Conservation (phyloP, 2,113 vertebrate species). For the Actenoides lindsayi region DNA sequence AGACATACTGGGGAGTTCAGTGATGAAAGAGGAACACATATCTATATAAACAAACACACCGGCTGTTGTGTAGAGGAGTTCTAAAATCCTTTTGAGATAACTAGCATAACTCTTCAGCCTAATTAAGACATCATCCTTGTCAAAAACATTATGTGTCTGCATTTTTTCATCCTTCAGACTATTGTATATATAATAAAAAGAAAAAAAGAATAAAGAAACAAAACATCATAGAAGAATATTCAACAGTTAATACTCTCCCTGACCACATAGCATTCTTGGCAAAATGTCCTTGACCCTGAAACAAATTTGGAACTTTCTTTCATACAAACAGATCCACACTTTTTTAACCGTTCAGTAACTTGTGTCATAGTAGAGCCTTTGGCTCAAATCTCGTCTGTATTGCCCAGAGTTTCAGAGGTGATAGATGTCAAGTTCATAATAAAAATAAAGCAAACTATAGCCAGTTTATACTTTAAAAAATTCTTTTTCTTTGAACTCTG, state of each 20-base stretch:
- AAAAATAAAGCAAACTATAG: conserved; percentile 21
- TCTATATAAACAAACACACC: not conserved
- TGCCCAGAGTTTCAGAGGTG: conserved; percentile 4
- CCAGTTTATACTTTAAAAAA: not conserved
- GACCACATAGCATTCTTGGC: not conserved
- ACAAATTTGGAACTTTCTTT: conserved; percentile 38
- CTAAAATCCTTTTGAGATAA: conserved; percentile 1
- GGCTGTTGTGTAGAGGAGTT: not conserved
- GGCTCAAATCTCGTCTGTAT: not conserved
- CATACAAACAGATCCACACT: not conserved
- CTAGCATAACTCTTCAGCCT: not conserved
- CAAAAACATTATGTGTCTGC: not conserved
- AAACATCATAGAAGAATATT: not conserved
- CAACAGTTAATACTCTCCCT: not conserved
- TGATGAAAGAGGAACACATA: not conserved
- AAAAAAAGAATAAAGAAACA: not conserved
- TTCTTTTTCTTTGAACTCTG: not conserved
- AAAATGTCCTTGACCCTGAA: conserved; percentile 2
- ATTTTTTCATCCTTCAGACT: not conserved
- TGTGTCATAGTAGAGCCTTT: not conserved
- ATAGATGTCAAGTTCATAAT: not conserved
- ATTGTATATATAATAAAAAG: not conserved
- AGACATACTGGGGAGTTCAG: not conserved
- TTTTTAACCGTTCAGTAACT: not conserved
- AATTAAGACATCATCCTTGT: conserved; percentile 32